A percentile compares a stretch with the other conserved stretches of the same genome.
Evolutionary conservation across 2,797 vertebrate genomes (phyloP).

Genomic region (Micrastur ruficollis): DNA sequence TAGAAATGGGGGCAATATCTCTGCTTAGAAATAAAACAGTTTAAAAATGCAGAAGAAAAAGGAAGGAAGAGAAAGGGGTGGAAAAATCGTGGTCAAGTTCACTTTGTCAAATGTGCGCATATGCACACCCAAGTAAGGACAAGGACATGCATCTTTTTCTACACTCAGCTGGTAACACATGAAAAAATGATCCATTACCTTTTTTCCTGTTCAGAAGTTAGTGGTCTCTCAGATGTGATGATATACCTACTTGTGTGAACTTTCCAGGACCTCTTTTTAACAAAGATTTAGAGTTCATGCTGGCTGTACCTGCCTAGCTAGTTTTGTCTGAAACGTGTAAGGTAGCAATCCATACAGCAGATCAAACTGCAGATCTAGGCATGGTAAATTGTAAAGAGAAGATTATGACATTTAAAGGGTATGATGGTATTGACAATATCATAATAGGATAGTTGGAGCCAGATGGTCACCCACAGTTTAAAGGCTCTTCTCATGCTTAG

Average conservation of each 20-base stretch:
- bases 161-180: neutral
- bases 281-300: neutral
- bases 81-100: neutral
- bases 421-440: neutral
- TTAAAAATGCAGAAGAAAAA: neutral
- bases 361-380: neutral
- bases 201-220: neutral
- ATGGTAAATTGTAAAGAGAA: neutral
- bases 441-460: neutral
- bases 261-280: neutral
- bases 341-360: neutral
- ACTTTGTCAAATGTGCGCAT: rapidly evolving
- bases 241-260: neutral
- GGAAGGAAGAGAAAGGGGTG: neutral
- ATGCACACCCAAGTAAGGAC: neutral
- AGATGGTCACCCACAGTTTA: neutral
- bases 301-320: neutral
- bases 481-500: neutral
- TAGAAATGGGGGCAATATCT: neutral
- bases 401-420: neutral
- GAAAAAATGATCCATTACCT: neutral
- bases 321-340: neutral
- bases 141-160: neutral
- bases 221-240: neutral
- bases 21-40: neutral